Base-by-base conservation (phyloP, 2,888 invertebrate species). In the Serripes groenlandicus region DNA sequence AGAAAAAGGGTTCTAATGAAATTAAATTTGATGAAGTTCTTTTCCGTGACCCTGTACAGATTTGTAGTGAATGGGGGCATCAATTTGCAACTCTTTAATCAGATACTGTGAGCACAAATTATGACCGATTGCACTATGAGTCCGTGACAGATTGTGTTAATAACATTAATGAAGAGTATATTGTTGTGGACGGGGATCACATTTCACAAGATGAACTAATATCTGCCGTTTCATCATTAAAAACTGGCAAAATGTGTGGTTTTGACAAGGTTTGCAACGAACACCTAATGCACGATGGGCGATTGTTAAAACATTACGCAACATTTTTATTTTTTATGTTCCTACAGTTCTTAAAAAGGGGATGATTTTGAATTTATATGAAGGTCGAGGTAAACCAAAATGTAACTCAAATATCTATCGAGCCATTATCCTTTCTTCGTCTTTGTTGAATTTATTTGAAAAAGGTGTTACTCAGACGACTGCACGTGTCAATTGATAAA, bases 221-320 rank as follows among this genome's bases (percentile, higher is more conserved):
- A 21, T 28, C 30, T 28, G 28, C 60, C 21, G 9, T 28, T 5
- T 60, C 30, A 60, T 54, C 60, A 23, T 23, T 66, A 3, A 66
- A 66, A 37, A 28, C 11, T 3, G 66, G 66, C 15, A 35, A 66
- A 37, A 66, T 66, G 66, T 66, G 21, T 35, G 62, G n/a, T n/a
- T n/a, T n/a, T n/a, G n/a, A n/a, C n/a, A n/a, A n/a, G n/a, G n/a
- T n/a, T n/a, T n/a, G n/a, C n/a, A n/a, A n/a, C n/a, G n/a, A n/a
- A n/a, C n/a, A n/a, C n/a, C n/a, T n/a, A n/a, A n/a, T n/a, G n/a
- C 30, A 62, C n/a, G 62, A 15, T 3, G 66, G 66, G 7, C 11
- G 11, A 26, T 18, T 37, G 21, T 66, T 66, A 66, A 34, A 35
- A 28, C 66, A 35, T n/a, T 66, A 66, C 37, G n/a, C 35, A 5